Evolutionary conservation across 2,888 invertebrate genomes (phyloP), one percentile per base, ranked within the genome.

Genomic region (Leptinotarsa tumamoca): DNA sequence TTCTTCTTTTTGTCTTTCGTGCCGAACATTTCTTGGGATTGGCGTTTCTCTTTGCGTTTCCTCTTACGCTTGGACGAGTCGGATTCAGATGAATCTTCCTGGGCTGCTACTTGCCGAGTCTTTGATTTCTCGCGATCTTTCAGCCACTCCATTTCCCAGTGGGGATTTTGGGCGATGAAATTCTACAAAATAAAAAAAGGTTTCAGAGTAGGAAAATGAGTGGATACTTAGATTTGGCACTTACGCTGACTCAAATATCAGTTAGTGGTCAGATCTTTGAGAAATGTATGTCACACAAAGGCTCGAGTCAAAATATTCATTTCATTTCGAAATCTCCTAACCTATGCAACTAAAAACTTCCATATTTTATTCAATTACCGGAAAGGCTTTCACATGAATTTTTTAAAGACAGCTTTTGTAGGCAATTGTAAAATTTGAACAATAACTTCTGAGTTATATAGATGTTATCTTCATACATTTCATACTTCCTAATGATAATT

Each of bases 131-230:
- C 95, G 4, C 96, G 90, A 87, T 95, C 95, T 13, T 93, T 93
- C 89, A 95, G 91, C 95, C 96, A 96, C 84, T 95, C 95, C 0
- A 93, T 93, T 87, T 96, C 96, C 94, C 95, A 96, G 83, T 95
- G 94, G 0, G 96, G 95, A 89, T 95, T 95, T 87, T 95, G 94
- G 78, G 94, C 94, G 21, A 95, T 92, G 85, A 95, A 96, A 84
- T 92, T 92, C 96, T 96, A 85, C 43, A 80, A 78, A 74, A 70
- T 33, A 63, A 63, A 63, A 63, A 17, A 0, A 17, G 15, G 1
- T 63, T 13, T n/a, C 10, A 27, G 63, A 23, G 27, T 27, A 2
- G 4, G 43, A 43, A 43, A 43, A 43, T 10, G 10, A 43, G 43
- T 13, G 43, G 43, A 43, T 61, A 61, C 61, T 5, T 61, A 23